These are phyloP conservation scores for Anoplopoma fimbria DNA, from an alignment of 2,113 vertebrate species.

Conservation along the genomic window DNA sequence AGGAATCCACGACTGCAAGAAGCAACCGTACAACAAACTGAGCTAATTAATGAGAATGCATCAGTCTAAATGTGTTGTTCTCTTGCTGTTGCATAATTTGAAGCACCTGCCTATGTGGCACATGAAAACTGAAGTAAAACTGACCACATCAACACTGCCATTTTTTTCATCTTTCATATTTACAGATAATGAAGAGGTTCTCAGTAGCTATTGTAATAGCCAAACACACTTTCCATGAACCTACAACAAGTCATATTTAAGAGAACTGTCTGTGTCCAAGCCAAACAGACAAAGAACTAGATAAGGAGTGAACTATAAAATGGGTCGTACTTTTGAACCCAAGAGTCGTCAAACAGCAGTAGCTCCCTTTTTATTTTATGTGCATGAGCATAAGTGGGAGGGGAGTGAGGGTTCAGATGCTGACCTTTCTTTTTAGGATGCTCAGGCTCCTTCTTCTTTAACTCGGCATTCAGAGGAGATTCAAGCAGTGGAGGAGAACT, in stretches of 20 bases:
- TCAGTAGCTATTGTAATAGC: slow-evolving; percentile 25
- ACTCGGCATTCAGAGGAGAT: slow-evolving; percentile 83
- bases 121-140: not conserved
- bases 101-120: slow-evolving; percentile 20
- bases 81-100: not conserved
- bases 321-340: slow-evolving; percentile 29
- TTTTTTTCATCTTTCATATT: slow-evolving; percentile 39
- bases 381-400: slow-evolving; percentile 12
- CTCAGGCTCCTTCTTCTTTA: slow-evolving; percentile 73
- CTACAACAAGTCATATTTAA: slow-evolving; percentile 16
- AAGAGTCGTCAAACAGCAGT: slow-evolving; percentile 38
- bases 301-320: slow-evolving; percentile 42
- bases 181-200: slow-evolving; percentile 50
- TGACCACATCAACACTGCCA: slow-evolving; percentile 14
- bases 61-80: not conserved
- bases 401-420: slow-evolving; percentile 40
- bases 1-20: slow-evolving; percentile 26
- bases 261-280: slow-evolving; percentile 27
- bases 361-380: slow-evolving; percentile 33
- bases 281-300: slow-evolving; percentile 28
- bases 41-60: slow-evolving; percentile 2
- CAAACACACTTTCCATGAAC: slow-evolving; percentile 39
- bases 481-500: slow-evolving; percentile 81
- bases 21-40: slow-evolving; percentile 22
- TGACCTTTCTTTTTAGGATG: slow-evolving; percentile 80